Percentiles rank a stretch among this genome's conserved stretches.
These are phyloP conservation scores for Rhinophrynus dorsalis DNA, from an alignment of 2,797 vertebrate species.

Conservation along the genomic window DNA sequence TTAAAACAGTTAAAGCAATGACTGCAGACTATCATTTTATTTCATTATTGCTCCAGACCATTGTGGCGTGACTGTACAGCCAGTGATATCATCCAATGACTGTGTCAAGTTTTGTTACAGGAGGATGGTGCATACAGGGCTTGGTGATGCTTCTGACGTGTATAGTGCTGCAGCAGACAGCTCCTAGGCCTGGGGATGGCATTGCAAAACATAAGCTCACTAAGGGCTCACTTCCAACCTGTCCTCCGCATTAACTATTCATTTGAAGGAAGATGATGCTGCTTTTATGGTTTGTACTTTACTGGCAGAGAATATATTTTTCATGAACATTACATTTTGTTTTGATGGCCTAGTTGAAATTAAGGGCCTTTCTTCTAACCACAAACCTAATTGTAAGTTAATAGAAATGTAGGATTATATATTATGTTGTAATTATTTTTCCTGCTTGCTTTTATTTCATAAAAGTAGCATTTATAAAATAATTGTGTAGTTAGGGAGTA, in stretches of 20 bases:
- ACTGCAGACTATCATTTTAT: neutral
- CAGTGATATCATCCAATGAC: conserved; percentile 15
- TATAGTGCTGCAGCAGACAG: conserved; percentile 30
- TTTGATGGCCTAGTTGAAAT: neutral
- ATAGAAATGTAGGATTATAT: neutral
- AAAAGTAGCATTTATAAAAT: too few species aligned
- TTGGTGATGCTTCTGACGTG: conserved; percentile 32
- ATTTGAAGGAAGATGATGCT: conserved; percentile 6
- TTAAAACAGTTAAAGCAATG: too few species aligned
- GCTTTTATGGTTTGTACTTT: neutral
- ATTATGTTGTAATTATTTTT: too few species aligned
- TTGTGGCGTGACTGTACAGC: conserved; percentile 32
- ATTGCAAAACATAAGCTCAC: conserved; percentile 36
- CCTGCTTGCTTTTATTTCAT: too few species aligned
- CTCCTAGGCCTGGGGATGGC: conserved; percentile 37
- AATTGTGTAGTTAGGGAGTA: too few species aligned
- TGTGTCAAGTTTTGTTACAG: neutral
- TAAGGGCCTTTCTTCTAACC: neutral
- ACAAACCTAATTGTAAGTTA: neutral
- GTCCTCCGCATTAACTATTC: conserved; percentile 36
- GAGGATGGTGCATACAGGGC: conserved; percentile 19
- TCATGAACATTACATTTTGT: conserved; percentile 2
- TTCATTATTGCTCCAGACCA: neutral
- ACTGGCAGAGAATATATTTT: conserved; percentile 7
- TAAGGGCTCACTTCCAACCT: conserved; percentile 23